Base-by-base conservation (phyloP, 2,888 invertebrate species). In the Polydrusus tereticollis region DNA sequence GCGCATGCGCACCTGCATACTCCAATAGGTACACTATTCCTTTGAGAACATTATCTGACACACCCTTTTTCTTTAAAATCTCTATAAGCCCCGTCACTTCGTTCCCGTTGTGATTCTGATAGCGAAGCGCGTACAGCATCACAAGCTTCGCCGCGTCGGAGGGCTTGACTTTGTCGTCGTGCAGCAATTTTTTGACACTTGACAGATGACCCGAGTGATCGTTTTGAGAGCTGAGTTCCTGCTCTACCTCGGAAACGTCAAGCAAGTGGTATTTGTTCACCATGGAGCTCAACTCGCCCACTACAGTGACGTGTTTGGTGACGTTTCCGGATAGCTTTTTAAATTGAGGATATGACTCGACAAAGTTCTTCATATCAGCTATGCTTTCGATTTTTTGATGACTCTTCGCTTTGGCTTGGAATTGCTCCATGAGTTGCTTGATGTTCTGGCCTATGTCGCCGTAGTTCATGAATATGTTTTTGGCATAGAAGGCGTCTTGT, bases 391-490 rank as follows among this genome's bases (percentile, higher is more conserved):
- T 94, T 87, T 98, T 97, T 84, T 97, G 94, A 80, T 98, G 97
- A 80, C 94, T 95, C 84, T 98, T 95, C 1, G 97, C 96, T 85
- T 97, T 97, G 80, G 90, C 92, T 68, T 82, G 81, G 86, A 98
- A 99, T 82, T 98, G 97, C 72, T 99, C 98, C 95, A 99, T 99
- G 66, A 99, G 87, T 20, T 93, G 91, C 86, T 99, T 98, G 78
- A 99, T 98, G 50, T 96, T 98, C 81, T 95, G 94, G 0, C 98
- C 99, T 81, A 99, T 98, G 88, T 99, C 99, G 43, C 99, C 99
- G 87, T 98, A 99, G 87, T 99, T 99, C 12, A 94, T 89, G 84
- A 96, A 97, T 84, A 97, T 90, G 85, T 98, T 99, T 87, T 93
- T 92, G 14, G 95, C 93, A 85, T 98, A 99, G 86, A 99, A 99